phyloP scores from a whole-genome alignment of 2,113 vertebrate species.

The Salvator merianae region DNA sequence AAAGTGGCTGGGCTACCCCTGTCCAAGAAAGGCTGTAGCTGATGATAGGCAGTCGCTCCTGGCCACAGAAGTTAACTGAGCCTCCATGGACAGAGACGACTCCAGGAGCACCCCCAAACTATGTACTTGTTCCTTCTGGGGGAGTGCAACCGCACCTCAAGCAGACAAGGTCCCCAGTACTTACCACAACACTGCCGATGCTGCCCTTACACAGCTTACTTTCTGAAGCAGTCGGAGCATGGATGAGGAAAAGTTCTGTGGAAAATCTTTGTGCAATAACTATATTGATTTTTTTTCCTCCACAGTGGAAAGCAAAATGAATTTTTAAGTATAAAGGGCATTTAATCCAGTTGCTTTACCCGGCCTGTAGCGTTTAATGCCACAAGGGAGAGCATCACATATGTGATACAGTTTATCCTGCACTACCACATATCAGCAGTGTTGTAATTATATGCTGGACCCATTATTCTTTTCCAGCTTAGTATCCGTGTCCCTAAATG shows the following conservation, averaged over 20 bases:
- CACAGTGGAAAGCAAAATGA: not conserved
- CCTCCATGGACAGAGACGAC: too few species aligned
- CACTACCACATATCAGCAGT: not conserved
- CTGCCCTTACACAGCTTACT: too few species aligned
- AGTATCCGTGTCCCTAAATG: not conserved
- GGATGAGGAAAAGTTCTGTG: not conserved
- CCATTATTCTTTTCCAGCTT: not conserved
- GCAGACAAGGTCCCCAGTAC: too few species aligned
- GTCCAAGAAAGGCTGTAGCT: too few species aligned
- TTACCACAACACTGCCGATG: not conserved
- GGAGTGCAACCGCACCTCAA: too few species aligned
- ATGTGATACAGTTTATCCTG: not conserved
- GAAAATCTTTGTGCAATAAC: not conserved
- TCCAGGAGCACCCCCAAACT: too few species aligned
- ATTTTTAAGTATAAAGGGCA: too few species aligned
- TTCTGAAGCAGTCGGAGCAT: not conserved
- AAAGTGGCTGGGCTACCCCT: too few species aligned
- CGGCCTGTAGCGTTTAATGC: not conserved
- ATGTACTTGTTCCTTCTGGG: too few species aligned
- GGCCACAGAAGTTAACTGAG: too few species aligned
- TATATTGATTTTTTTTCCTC: not conserved
- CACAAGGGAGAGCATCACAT: not conserved
- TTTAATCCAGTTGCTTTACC: not conserved
- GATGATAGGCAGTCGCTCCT: too few species aligned
- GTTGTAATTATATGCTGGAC: not conserved